These are phyloP conservation scores for Andrena flavipes DNA, from an alignment of 2,888 invertebrate species.

Conservation along the genomic window DNA sequence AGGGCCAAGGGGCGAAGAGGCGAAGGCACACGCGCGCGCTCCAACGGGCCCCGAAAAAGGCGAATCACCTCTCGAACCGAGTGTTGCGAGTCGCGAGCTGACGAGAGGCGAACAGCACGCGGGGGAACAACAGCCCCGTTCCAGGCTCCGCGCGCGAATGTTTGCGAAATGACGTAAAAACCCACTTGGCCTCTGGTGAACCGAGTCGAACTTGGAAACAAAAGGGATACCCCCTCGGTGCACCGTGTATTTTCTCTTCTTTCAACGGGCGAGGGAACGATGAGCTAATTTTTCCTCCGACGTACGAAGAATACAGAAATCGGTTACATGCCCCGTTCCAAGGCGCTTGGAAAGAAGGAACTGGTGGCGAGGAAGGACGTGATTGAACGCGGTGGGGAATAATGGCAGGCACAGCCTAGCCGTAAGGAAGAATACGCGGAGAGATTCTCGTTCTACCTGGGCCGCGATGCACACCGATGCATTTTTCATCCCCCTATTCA, in stretches of 20 bases:
- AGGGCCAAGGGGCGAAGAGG: conserved; percentile 25
- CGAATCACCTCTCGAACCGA: conserved; percentile 65
- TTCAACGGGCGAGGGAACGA: too few species aligned
- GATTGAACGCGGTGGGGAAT: conserved; percentile 32
- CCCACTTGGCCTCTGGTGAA: conserved; percentile 27
- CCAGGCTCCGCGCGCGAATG: conserved; percentile 68
- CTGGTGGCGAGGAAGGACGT: not conserved
- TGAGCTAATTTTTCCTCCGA: too few species aligned
- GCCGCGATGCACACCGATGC: conserved; percentile 49
- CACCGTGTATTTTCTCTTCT: not conserved
- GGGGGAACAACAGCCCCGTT: conserved; percentile 56
- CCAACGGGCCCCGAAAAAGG: conserved; percentile 62
- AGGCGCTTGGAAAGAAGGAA: not conserved
- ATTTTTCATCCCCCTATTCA: conserved; percentile 72
- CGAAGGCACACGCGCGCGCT: conserved; percentile 23
- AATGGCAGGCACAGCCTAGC: conserved; percentile 27
- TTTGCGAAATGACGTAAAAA: conserved; percentile 76
- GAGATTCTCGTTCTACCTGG: conserved; percentile 38
- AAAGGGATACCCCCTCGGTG: conserved; percentile 10
- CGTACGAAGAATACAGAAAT: not conserved
- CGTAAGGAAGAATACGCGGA: conserved; percentile 13
- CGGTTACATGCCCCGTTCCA: not conserved
- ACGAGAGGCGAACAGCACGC: conserved; percentile 32
- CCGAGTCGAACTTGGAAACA: not conserved
- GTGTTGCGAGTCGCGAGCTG: conserved; percentile 44